Evolutionary conservation across 2,797 vertebrate species (phyloP).

Genomic region (Buphagus erythrorhynchus): DNA sequence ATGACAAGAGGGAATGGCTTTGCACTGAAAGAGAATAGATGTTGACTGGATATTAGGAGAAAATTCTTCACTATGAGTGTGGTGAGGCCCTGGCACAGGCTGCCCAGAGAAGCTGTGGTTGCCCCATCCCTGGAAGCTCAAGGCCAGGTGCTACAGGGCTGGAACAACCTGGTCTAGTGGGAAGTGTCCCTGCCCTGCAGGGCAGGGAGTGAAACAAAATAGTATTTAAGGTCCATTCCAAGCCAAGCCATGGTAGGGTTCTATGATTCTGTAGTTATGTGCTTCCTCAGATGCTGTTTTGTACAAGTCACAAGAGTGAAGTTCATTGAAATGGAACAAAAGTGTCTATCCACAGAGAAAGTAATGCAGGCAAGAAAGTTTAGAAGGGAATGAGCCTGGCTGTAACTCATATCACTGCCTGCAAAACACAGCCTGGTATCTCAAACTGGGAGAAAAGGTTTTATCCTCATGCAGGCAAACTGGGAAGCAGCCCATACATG

Average conservation of each 20-base stretch:
- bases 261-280: background rate
- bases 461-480: background rate
- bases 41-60: background rate
- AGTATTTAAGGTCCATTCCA: background rate
- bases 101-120: background rate
- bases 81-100: background rate
- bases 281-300: background rate
- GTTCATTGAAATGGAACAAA: background rate
- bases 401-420: background rate
- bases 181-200: background rate
- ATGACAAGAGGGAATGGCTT: background rate
- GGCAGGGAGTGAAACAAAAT: background rate
- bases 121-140: background rate
- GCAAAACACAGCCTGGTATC: background rate
- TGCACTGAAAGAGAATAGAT: background rate
- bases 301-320: background rate
- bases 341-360: background rate
- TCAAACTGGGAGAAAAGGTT: background rate
- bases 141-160: background rate
- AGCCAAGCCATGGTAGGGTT: background rate
- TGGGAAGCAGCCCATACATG: background rate
- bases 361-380: background rate
- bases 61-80: rapidly evolving
- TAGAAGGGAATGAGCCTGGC: background rate
- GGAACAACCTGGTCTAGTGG: background rate